These are phyloP conservation scores for Vulpes lagopus DNA, from an alignment of 2,113 vertebrate genomes.

Conservation along the genomic window DNA sequence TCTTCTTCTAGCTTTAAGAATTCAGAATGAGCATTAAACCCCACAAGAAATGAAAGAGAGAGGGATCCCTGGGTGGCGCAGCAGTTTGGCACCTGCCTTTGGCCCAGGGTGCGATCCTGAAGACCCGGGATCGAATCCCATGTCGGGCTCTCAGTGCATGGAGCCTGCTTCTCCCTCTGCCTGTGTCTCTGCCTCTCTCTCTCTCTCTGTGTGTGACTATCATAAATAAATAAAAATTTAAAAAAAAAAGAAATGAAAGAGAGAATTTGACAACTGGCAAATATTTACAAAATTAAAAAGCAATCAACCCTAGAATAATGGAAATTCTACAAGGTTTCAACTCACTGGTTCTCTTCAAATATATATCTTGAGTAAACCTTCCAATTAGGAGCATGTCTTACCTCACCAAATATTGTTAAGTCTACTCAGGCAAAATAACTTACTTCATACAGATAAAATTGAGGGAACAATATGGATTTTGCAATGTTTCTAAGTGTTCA, in stretches of 20 bases:
- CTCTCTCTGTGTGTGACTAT: no score
- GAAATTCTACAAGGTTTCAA: neutral
- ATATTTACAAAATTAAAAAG: neutral
- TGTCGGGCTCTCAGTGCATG: no score
- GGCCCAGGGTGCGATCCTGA: no score
- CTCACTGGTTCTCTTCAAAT: neutral
- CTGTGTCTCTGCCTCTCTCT: no score
- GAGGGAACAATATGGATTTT: neutral
- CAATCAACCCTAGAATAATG: neutral
- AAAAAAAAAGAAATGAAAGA: neutral
- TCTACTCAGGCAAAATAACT: neutral
- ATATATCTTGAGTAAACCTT: neutral
- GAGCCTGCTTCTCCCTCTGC: no score
- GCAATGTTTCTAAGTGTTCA: neutral
- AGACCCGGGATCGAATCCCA: no score
- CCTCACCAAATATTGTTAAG: neutral
- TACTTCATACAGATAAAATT: neutral
- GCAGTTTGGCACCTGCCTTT: no score
- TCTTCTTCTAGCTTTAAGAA: neutral
- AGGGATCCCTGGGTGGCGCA: neutral
- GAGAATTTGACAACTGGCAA: neutral
- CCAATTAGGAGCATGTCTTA: neutral
- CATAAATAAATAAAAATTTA: no score
- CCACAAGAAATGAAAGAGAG: neutral
- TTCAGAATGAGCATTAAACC: neutral